These are phyloP conservation scores for Rhynchomys soricoides DNA, from an alignment of 2,113 vertebrate species.

Conservation along the genomic window DNA sequence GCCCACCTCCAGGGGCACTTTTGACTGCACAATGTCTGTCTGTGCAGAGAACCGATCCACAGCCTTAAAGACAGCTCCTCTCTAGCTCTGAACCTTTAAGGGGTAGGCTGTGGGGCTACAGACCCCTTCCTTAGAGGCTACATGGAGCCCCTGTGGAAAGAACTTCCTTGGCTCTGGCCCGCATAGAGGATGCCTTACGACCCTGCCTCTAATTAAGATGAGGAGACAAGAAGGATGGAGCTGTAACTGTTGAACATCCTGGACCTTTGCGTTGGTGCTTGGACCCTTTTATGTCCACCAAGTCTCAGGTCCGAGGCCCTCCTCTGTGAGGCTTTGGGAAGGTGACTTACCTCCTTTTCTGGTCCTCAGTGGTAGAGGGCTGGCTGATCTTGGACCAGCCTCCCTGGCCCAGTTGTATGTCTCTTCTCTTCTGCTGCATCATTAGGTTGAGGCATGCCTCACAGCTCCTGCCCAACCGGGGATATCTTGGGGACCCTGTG, in stretches of 20 bases:
- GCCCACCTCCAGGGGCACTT: no score
- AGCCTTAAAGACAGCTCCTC: not conserved
- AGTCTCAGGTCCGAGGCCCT: fast-evolving
- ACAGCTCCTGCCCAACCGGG: not conserved
- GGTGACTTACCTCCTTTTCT: not conserved
- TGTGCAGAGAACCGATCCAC: fast-evolving
- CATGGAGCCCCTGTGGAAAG: not conserved
- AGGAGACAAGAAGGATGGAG: no score
- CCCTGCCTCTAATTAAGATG: not conserved
- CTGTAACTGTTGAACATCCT: no score
- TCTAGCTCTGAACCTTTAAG: not conserved
- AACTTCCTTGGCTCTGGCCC: not conserved
- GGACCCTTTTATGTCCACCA: not conserved
- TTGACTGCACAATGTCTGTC: not conserved
- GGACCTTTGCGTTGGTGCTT: not conserved
- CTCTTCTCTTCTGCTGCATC: not conserved
- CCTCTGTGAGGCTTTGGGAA: not conserved
- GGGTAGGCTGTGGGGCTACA: not conserved
- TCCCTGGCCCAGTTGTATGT: not conserved
- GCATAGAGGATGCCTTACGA: not conserved
- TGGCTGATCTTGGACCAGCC: not conserved
- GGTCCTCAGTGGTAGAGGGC: not conserved
- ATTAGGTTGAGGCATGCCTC: not conserved
- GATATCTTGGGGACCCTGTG: not conserved
- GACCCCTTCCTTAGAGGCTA: not conserved